Evolutionary conservation across 2,113 vertebrate species (phyloP).

Genomic region (Paraplagusia blochii): DNA sequence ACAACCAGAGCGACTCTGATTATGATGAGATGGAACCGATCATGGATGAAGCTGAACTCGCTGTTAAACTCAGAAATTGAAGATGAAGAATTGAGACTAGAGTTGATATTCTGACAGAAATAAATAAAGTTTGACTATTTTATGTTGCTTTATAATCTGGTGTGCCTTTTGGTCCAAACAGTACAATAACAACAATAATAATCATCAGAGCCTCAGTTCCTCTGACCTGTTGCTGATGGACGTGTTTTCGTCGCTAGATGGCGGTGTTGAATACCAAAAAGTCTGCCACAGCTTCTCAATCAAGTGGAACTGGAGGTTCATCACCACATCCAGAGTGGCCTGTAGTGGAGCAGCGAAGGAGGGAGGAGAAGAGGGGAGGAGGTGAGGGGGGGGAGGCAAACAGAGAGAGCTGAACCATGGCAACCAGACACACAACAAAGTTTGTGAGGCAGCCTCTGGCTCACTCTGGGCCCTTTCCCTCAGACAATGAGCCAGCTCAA

Average conservation of each 20-base stretch:
- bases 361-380: conserved; percentile 16
- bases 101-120: no score
- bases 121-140: no score
- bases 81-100: no score
- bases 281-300: conserved; percentile 97
- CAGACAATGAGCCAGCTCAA: conserved; percentile 60
- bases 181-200: neutral
- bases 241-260: conserved; percentile 78
- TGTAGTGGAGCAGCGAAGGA: conserved; percentile 57
- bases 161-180: no score
- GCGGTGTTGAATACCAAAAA: conserved; percentile 91
- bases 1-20: no score
- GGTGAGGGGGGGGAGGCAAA: conserved; percentile 41
- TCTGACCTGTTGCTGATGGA: conserved; percentile 76
- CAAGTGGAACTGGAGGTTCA: conserved; percentile 95
- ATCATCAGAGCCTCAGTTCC: neutral
- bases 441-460: conserved; percentile 60
- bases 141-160: no score
- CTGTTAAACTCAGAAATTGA: no score
- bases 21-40: no score
- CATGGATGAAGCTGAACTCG: no score
- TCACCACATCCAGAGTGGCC: conserved; percentile 95
- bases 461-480: conserved; percentile 48
- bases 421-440: conserved; percentile 78
- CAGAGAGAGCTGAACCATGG: conserved; percentile 68